These are phyloP conservation scores for Rhingia rostrata DNA, from an alignment of 2,888 invertebrate species.

Conservation along the genomic window DNA sequence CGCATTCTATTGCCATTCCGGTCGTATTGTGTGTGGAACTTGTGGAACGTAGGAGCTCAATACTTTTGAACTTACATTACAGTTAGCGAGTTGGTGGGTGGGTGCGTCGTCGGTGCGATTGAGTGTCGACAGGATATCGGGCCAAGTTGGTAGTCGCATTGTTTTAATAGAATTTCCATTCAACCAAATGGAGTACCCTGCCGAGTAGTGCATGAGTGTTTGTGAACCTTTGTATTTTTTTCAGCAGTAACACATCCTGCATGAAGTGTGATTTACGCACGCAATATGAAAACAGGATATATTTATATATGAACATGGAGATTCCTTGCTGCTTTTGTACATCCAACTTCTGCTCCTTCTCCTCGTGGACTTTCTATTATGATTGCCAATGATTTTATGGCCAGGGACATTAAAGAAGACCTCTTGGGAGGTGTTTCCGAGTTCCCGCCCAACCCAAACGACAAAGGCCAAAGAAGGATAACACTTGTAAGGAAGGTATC, in stretches of 20 bases:
- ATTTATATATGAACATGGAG: conserved; percentile 38
- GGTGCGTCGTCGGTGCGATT: background rate
- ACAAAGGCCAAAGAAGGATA: conserved; percentile 16
- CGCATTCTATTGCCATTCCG: conserved; percentile 65
- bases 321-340: background rate
- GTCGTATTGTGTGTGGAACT: conserved; percentile 63
- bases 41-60: conserved; percentile 57
- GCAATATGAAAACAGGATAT: conserved; percentile 59
- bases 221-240: background rate
- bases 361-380: conserved; percentile 6
- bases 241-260: conserved; percentile 54
- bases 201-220: background rate
- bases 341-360: background rate
- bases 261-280: conserved; percentile 74
- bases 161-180: conserved; percentile 69
- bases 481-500: conserved; percentile 63
- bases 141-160: conserved; percentile 54
- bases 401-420: conserved; percentile 40
- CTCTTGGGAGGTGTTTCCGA: conserved; percentile 17
- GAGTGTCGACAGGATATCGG: conserved; percentile 55
- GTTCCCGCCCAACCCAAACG: background rate
- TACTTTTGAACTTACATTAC: conserved; percentile 60
- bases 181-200: conserved; percentile 32
- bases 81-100: background rate
- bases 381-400: conserved; percentile 49